These are phyloP conservation scores for Pachypsylla venusta DNA, from an alignment of 1,140 invertebrate genomes.

Conservation along the genomic window DNA sequence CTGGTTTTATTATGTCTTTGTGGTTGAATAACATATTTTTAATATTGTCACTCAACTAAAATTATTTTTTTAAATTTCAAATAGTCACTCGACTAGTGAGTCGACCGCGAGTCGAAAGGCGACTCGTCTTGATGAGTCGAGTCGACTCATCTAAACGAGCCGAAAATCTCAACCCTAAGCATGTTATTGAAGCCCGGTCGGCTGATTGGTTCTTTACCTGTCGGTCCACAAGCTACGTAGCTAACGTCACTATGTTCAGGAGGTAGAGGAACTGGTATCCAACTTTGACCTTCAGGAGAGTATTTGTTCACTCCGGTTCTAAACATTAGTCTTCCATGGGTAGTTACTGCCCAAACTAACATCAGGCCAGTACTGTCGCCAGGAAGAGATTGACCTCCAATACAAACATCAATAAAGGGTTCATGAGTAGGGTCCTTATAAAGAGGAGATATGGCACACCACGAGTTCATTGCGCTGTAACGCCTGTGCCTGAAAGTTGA, in stretches of 20 bases:
- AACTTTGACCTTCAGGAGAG: constrained; percentile 68
- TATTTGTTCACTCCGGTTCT: constrained; percentile 57
- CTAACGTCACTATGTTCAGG: constrained; percentile 57
- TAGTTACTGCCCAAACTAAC: constrained; percentile 80
- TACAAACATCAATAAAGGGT: constrained; percentile 65
- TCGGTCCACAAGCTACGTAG: constrained; percentile 66
- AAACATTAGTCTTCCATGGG: constrained; percentile 74
- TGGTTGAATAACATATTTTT: no score
- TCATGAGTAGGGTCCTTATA: constrained; percentile 75
- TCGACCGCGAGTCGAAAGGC: no score
- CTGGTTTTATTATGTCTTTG: no score
- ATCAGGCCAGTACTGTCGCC: constrained; percentile 54
- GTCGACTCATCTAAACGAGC: no score
- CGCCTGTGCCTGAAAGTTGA: constrained; percentile 43
- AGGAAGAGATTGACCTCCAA: constrained; percentile 66
- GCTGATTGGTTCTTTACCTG: no score
- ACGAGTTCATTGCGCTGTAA: constrained; percentile 77
- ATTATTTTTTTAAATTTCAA: no score
- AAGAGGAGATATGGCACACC: constrained; percentile 75
- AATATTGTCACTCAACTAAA: no score
- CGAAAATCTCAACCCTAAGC: no score
- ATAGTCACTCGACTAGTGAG: no score
- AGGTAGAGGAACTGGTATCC: constrained; percentile 58
- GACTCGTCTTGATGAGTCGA: no score
- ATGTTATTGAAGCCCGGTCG: no score